Conservation (phyloP, 2,888 invertebrate species). For the Phyto melanocephala region DNA sequence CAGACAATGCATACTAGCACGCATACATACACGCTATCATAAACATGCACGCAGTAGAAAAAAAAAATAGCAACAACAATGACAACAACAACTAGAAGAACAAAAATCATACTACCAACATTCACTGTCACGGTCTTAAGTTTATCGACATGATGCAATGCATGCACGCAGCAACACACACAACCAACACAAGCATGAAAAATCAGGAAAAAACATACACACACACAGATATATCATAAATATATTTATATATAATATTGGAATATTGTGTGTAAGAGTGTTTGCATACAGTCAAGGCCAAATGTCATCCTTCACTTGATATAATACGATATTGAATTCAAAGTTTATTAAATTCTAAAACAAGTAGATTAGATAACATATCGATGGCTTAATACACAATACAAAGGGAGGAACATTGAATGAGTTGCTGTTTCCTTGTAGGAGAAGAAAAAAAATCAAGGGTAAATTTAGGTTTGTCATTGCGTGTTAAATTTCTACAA, state of each 20-base stretch:
- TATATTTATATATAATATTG: constrained; percentile 1
- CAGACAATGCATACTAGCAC: constrained; percentile 34
- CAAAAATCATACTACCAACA: constrained; percentile 29
- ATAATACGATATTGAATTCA: no score
- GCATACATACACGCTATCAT: not conserved
- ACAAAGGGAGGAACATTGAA: no score
- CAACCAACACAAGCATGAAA: not conserved
- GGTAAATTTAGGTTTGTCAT: no score
- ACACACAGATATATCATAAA: not conserved
- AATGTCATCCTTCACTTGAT: not conserved
- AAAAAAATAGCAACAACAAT: not conserved
- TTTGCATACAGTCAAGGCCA: constrained; percentile 24
- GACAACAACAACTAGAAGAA: constrained; percentile 5
- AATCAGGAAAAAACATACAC: not conserved
- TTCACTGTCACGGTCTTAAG: constrained; percentile 60
- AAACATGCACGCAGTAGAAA: not conserved
- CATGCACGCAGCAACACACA: constrained; percentile 3
- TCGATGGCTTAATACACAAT: no score
- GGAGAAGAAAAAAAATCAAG: no score
- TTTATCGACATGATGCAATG: constrained; percentile 54
- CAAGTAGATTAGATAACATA: not conserved
- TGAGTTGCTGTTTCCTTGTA: no score
- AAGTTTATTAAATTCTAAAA: not conserved
- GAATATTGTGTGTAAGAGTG: not conserved
- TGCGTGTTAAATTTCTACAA: no score